phyloP scores from a whole-genome alignment of 2,888 invertebrate species.

The Noctua janthe region DNA sequence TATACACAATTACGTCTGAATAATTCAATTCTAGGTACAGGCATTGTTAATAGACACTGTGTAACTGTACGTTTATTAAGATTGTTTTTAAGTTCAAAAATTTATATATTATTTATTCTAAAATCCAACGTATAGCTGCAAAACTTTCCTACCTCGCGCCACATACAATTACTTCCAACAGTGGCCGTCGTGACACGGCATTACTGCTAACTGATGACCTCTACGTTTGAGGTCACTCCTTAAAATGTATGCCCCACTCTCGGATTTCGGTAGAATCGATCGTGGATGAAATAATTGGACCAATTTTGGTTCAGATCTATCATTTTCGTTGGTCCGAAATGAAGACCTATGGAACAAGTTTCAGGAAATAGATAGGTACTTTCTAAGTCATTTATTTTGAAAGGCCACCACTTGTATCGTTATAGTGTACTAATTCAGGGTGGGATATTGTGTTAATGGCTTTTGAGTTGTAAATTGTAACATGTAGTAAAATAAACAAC shows the following conservation, averaged over 20 bases:
- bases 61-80: no score
- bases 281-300: constrained; percentile 5
- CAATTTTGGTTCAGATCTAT: constrained; percentile 6
- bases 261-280: constrained; percentile 20
- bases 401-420: background rate
- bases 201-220: constrained; percentile 57
- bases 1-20: no score
- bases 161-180: constrained; percentile 49
- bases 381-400: background rate
- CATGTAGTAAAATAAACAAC: background rate
- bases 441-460: background rate
- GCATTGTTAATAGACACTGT: no score
- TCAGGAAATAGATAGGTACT: background rate
- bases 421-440: background rate
- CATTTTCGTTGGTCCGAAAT: background rate
- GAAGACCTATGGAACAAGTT: background rate
- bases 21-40: no score
- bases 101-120: background rate
- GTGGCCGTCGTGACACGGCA: constrained; percentile 51
- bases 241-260: constrained; percentile 20
- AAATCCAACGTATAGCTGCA: constrained; percentile 12
- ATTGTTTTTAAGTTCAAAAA: no score
- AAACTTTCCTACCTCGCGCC: constrained; percentile 33
- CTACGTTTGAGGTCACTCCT: constrained; percentile 37
- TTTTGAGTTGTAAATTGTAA: background rate